phyloP scores from a whole-genome alignment of 1,140 invertebrate genomes.

The Gerris buenoi region DNA sequence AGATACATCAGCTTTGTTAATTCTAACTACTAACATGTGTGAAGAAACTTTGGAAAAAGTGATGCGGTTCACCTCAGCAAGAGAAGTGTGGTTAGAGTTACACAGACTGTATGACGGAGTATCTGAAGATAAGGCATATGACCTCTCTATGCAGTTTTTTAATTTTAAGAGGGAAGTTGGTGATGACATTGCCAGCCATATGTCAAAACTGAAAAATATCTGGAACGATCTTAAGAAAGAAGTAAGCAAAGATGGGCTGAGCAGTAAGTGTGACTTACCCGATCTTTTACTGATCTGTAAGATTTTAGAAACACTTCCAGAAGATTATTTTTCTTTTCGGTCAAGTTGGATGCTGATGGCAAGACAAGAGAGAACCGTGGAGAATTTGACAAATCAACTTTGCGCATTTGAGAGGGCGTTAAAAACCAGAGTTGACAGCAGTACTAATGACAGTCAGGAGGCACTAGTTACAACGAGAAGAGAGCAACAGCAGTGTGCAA shows the following conservation, averaged over 20 bases:
- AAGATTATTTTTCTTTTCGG: neutral
- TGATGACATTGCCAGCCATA: neutral
- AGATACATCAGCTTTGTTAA: neutral
- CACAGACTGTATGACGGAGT: neutral
- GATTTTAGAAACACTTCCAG: neutral
- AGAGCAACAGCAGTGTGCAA: neutral
- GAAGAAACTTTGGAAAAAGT: neutral
- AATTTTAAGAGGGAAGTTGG: neutral
- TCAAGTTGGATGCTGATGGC: neutral
- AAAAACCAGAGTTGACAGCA: neutral
- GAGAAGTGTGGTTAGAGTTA: neutral
- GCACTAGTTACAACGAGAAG: neutral
- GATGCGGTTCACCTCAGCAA: neutral
- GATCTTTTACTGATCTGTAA: neutral
- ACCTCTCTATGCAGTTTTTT: neutral
- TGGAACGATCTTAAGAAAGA: neutral
- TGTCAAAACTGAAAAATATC: slow-evolving; percentile 4
- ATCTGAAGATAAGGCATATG: neutral
- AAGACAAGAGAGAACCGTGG: neutral
- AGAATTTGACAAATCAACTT: neutral
- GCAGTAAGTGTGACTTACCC: neutral
- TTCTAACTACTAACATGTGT: neutral
- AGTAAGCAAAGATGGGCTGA: neutral
- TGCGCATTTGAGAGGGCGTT: neutral
- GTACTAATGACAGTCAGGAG: neutral